Base-by-base conservation (phyloP, 2,797 vertebrate genomes). In the Clarias platycephalus region DNA sequence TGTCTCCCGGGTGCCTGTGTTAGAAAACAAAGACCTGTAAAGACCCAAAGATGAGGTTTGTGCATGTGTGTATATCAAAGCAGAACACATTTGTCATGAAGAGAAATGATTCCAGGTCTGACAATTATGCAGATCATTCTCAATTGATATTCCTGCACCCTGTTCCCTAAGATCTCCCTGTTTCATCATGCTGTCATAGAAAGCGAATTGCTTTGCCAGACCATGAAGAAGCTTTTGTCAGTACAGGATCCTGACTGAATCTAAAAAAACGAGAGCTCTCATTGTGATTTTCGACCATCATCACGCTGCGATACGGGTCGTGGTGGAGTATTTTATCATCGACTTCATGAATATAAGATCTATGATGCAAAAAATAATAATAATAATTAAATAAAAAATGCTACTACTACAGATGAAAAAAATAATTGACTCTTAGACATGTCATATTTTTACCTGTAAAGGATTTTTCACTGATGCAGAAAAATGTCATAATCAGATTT, bases 121-220 rank as follows among this genome's bases (percentile, higher is more conserved):
- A 84, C 64, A 71, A 89, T 88, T 88, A 88, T 88, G 84, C 80
- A 77, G 87, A 84, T 87, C 82, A 82, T 86, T 53, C 83, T 81
- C 80, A 68, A 86, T 89, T 88, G 84, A 84, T 87, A 88, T 89
- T 89, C 84, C 84, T 87, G 55, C 76, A 77, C 86, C 84, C 80
- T 74, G 66, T 60, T 86, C 66, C 82, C 75, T 0, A 70, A 84
- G 86, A 85, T 77, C 62, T 12, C 2, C 20, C n/a, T 77, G 76
- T 85, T 88, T 83, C 80, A 89, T 88, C 88, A 84, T 80, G 81
- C 81, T 86, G 85, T 84, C 55, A 37, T 40, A 76, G 81, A 80
- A 85, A 66, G 53, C 26, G 77, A 84, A 86, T 83, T 81, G 82
- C 82, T 68, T 71, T 84, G 82, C 85, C 82, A 83, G 49, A 83